Evolutionary conservation across 2,888 invertebrate genomes (phyloP).

Genomic region (Cacoxenus indagator): DNA sequence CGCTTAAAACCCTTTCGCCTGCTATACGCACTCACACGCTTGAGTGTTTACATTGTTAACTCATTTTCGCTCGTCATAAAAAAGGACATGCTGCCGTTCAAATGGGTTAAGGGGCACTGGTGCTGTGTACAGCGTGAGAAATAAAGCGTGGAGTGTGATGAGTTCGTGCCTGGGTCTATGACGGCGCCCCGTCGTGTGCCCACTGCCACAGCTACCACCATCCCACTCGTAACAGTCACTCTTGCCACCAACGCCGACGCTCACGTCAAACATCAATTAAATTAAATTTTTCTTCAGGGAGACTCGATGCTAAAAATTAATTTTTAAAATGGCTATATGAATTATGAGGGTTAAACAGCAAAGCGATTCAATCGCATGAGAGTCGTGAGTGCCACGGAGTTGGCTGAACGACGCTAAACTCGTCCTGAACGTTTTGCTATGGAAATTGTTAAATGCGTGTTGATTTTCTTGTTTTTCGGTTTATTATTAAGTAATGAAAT

Average conservation of each 20-base stretch:
- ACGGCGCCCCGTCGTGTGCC: not conserved
- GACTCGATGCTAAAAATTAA: constrained; percentile 51
- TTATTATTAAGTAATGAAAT: constrained; percentile 8
- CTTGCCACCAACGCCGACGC: not conserved
- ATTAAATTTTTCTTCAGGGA: constrained; percentile 53
- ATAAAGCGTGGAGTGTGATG: not conserved
- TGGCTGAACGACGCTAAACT: not conserved
- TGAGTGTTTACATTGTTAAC: constrained; percentile 3
- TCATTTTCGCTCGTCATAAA: constrained; percentile 8
- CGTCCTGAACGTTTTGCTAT: not conserved
- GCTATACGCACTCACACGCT: not conserved
- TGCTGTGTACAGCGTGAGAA: constrained; percentile 1
- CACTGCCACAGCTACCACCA: no score
- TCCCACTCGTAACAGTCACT: no score
- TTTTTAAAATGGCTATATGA: constrained; percentile 51
- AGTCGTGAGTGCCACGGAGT: not conserved
- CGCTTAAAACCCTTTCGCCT: not conserved
- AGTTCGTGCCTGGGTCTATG: not conserved
- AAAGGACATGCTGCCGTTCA: not conserved
- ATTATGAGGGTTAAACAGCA: constrained; percentile 47
- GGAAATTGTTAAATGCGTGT: not conserved
- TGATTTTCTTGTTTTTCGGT: not conserved
- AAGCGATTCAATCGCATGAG: not conserved
- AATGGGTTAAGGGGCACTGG: not conserved
- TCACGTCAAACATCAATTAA: constrained; percentile 56